phyloP scores from a whole-genome alignment of 2,888 invertebrate genomes.

The Iselma pallidipennis region DNA sequence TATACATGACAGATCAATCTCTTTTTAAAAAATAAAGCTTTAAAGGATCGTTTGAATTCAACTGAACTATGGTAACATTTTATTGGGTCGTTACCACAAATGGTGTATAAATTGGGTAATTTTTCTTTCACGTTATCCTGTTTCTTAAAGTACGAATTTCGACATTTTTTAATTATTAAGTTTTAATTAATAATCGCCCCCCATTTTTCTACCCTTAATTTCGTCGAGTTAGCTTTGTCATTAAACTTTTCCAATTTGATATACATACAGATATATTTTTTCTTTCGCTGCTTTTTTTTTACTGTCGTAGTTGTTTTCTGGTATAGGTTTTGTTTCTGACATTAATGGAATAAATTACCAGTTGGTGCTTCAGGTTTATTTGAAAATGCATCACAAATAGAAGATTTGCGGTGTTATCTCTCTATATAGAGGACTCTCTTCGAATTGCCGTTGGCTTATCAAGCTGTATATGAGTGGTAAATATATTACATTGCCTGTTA shows the following conservation, averaged over 20 bases:
- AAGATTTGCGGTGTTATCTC: neutral
- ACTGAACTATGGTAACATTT: too few species aligned
- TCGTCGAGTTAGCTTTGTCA: neutral
- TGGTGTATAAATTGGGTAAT: neutral
- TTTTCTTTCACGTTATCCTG: too few species aligned
- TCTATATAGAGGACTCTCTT: neutral
- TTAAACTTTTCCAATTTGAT: neutral
- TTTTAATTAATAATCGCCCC: neutral
- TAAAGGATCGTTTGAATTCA: too few species aligned
- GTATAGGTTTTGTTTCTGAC: neutral
- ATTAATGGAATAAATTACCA: slow-evolving; percentile 5
- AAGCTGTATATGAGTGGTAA: neutral
- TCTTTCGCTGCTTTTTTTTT: neutral
- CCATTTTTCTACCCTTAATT: too few species aligned
- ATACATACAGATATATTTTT: neutral
- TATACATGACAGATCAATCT: too few species aligned
- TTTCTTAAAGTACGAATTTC: too few species aligned
- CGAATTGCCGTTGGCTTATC: neutral
- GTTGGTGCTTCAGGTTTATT: neutral
- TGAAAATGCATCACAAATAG: neutral
- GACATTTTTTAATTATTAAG: too few species aligned
- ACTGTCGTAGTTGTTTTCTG: neutral
- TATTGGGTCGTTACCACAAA: neutral
- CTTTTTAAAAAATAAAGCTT: too few species aligned
- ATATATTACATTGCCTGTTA: neutral